Conservation (phyloP, 1,140 invertebrate species). For the Patella vulgata region DNA sequence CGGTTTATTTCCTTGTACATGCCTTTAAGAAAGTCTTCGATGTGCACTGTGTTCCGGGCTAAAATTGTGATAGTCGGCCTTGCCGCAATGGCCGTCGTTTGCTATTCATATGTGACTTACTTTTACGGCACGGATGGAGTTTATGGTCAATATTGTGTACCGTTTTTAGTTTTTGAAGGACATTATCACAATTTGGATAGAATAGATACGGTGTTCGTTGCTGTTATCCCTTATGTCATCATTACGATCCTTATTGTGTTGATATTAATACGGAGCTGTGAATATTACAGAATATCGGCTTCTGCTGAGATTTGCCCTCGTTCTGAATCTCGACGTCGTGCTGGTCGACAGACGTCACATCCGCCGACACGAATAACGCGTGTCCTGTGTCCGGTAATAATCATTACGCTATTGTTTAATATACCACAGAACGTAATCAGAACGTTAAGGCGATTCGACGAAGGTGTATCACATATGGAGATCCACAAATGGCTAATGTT, state of each 20-base stretch:
- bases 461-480: no score
- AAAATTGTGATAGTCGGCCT: conserved; percentile 39
- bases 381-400: not conserved
- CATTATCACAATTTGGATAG: conserved; percentile 26
- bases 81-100: conserved; percentile 34
- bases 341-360: not conserved
- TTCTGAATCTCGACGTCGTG: not conserved
- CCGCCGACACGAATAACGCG: not conserved
- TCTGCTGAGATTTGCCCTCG: conserved; percentile 11
- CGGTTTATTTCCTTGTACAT: conserved; percentile 50
- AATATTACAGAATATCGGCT: conserved; percentile 27
- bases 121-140: conserved; percentile 23
- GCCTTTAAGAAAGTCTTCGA: conserved; percentile 40
- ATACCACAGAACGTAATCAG: conserved; percentile 1
- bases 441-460: not conserved
- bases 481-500: not conserved
- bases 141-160: conserved; percentile 5
- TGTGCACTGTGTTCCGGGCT: conserved; percentile 48
- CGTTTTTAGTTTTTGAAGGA: conserved; percentile 22
- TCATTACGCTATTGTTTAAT: conserved; percentile 8
- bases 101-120: conserved; percentile 44
- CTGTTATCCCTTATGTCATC: conserved; percentile 30
- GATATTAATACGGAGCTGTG: conserved; percentile 26
- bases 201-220: conserved; percentile 34
- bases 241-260: conserved; percentile 32